Evolutionary conservation across 2,888 invertebrate species (phyloP).

Genomic region (Torymus tubicola): DNA sequence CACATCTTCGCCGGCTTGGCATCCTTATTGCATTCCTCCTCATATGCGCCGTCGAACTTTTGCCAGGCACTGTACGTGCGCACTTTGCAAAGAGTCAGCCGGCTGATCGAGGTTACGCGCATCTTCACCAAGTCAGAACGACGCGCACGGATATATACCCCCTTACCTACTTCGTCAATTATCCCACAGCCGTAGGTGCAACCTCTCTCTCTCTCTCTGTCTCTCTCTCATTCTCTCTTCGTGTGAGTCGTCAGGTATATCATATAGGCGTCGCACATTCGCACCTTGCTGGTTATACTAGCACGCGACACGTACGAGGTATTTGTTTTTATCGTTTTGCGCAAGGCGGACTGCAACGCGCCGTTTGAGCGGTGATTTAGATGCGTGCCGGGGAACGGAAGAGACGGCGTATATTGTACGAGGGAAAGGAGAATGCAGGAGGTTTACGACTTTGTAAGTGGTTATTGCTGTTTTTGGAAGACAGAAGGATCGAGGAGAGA

Average conservation of each 20-base stretch:
- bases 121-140: constrained; percentile 67
- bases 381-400: background rate
- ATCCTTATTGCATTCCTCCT: too few species aligned
- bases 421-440: too few species aligned
- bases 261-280: background rate
- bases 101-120: constrained; percentile 72
- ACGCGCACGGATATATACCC: constrained; percentile 54
- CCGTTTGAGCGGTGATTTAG: too few species aligned
- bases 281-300: background rate
- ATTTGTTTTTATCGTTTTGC: constrained; percentile 34
- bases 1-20: too few species aligned
- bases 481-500: too few species aligned
- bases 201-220: too few species aligned
- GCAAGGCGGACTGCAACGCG: too few species aligned
- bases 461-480: too few species aligned
- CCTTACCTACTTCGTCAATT: constrained; percentile 72
- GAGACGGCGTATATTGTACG: too few species aligned
- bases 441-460: too few species aligned
- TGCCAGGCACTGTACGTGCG: constrained; percentile 39
- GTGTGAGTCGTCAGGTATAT: too few species aligned
- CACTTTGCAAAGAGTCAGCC: constrained; percentile 59
- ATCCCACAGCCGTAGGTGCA: constrained; percentile 58
- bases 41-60: background rate
- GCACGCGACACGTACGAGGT: constrained; percentile 1
- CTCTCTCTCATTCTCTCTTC: too few species aligned